Evolutionary conservation across 2,888 invertebrate species (phyloP).

Genomic region (Pachymerium ferrugineum): DNA sequence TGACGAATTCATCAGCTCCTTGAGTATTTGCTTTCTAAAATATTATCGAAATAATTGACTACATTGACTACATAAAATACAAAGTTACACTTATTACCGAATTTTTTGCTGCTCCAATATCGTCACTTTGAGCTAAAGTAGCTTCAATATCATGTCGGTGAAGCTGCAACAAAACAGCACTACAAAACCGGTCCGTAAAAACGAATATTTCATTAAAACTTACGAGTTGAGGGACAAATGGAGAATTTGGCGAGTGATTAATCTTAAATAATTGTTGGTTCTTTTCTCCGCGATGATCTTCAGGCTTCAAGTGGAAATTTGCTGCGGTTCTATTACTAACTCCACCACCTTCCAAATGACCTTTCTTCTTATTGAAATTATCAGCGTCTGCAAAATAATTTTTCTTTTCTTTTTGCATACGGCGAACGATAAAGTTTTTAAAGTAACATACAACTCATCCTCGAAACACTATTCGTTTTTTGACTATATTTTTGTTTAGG

Average conservation of each 20-base stretch:
- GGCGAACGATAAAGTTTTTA: too few relatives aligned
- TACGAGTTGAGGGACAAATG: constrained; percentile 32
- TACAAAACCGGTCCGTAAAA: background rate
- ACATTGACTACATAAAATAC: too few relatives aligned
- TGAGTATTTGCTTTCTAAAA: background rate
- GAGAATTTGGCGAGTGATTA: constrained; percentile 36
- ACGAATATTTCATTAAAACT: background rate
- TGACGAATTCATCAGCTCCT: background rate
- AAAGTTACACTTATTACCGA: too few relatives aligned
- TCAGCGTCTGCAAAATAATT: background rate
- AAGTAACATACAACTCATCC: background rate
- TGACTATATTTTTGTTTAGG: background rate
- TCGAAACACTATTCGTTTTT: background rate
- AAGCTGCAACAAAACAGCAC: background rate
- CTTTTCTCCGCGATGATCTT: background rate
- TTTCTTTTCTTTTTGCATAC: too few relatives aligned
- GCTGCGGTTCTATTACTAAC: background rate
- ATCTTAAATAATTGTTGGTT: constrained; percentile 1
- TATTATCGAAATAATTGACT: too few relatives aligned
- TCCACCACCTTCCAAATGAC: background rate
- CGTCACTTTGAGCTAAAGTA: too few relatives aligned
- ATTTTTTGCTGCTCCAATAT: too few relatives aligned
- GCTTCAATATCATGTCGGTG: background rate
- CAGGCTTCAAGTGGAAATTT: background rate
- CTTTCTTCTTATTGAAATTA: background rate